Conservation (phyloP, 1,140 invertebrate species). For the Drosophila serrata region DNA sequence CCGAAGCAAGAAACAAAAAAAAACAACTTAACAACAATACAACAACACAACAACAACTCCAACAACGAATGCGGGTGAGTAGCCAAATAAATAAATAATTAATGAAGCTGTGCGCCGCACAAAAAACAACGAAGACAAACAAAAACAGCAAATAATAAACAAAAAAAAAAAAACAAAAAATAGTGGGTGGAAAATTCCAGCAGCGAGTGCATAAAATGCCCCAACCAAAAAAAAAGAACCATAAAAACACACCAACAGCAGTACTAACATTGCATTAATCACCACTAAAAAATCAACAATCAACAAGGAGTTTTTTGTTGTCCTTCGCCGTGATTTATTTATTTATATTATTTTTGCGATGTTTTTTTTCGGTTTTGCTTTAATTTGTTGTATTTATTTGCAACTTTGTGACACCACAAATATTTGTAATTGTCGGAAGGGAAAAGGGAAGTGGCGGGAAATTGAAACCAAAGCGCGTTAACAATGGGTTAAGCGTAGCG, state of each 20-base stretch:
- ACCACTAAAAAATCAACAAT: slow-evolving; percentile 56
- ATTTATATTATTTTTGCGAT: slow-evolving; percentile 6
- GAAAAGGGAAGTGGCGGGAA: neutral
- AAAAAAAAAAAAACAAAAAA: slow-evolving; percentile 1
- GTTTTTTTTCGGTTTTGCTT: neutral
- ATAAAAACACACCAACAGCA: slow-evolving; percentile 9
- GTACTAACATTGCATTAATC: slow-evolving; percentile 60
- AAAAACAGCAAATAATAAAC: neutral
- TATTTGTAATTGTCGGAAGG: slow-evolving; percentile 13
- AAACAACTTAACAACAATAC: slow-evolving; percentile 30
- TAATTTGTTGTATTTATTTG: slow-evolving; percentile 11
- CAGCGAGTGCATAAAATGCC: slow-evolving; percentile 49
- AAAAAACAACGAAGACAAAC: slow-evolving; percentile 29
- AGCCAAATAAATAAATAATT: slow-evolving; percentile 76
- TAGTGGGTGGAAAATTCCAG: slow-evolving; percentile 34
- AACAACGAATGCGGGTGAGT: slow-evolving; percentile 59
- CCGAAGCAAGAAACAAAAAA: neutral
- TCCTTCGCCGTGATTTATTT: slow-evolving; percentile 34
- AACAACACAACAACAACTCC: slow-evolving; percentile 22
- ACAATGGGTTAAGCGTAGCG: neutral
- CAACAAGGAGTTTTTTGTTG: slow-evolving; percentile 22
- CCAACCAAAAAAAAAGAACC: slow-evolving; percentile 19
- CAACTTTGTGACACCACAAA: slow-evolving; percentile 25
- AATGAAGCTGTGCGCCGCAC: slow-evolving; percentile 62
- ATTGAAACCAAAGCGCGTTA: neutral